Base-by-base conservation (phyloP, 2,888 invertebrate species). In the Drosophila borealis region DNA sequence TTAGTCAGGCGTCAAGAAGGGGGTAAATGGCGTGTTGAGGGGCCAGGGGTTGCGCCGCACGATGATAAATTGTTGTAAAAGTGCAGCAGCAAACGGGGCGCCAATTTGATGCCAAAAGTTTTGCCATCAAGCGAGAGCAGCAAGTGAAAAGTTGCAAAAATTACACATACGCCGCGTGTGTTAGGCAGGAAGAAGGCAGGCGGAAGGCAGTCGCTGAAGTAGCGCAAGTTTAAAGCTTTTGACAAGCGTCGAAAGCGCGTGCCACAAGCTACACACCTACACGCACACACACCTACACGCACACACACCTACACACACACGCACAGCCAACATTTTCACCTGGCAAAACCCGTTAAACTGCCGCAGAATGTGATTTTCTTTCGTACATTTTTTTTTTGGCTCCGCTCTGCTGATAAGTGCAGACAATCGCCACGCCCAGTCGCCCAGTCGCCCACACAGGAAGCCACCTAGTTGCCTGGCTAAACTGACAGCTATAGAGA, bases 401-500 rank as follows among this genome's bases (percentile, higher is more conserved):
- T 9, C 59, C 13, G 17, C 48, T 48, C 17, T 70, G 62, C 83
- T 86, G 81, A 82, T 82, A 82, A 82, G 81, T 78, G 63, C 70
- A 68, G 78, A 77, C 83, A 70, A 67, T 61, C 64, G 70, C 71
- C 70, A 71, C 67, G 62, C 66, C 74, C 68, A 51, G 17, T 50
- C 41, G 19, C 50, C 64, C 61, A 25, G 17, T 46, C 37, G 19
- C 54, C 64, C 61, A 25, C 46, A 42, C 50, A 53, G 37, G 21
- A 46, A 37, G 51, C 56, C 67, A 50, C 49, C 54, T 48, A 68
- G 57, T 65, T 72, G 70, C 66, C 71, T 66, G 63, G 75, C 84
- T 81, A 88, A 88, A 79, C 87, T 85, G 85, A 85, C 85, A 85
- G 88, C 85, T 83, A 86, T 88, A 88, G 87, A 86, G 85, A 86